These are phyloP conservation scores for Lepidurus apus DNA, from an alignment of 1,140 invertebrate genomes.

Conservation along the genomic window DNA sequence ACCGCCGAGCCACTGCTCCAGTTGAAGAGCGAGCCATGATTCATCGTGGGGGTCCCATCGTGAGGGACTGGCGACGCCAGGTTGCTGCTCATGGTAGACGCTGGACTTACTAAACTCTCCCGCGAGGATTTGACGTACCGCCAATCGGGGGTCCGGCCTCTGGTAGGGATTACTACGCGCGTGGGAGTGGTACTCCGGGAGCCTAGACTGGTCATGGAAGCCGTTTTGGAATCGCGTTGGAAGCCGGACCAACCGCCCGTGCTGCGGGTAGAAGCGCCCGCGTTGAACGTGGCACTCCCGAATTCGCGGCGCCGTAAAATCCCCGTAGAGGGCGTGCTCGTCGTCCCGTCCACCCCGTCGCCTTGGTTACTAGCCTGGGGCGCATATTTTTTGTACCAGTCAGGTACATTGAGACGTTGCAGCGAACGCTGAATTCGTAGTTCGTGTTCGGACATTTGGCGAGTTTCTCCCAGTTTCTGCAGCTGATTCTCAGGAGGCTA, in stretches of 20 bases:
- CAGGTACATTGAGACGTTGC: conserved; percentile 85
- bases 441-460: conserved; percentile 82
- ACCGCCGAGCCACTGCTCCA: conserved; percentile 39
- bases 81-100: conserved; percentile 25
- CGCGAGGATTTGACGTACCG: conserved; percentile 33
- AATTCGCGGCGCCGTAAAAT: conserved; percentile 28
- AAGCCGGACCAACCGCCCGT: conserved; percentile 38
- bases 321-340: conserved; percentile 44
- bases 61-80: conserved; percentile 34
- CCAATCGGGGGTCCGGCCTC: conserved; percentile 34
- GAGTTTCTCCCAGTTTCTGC: conserved; percentile 64
- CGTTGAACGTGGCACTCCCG: conserved; percentile 29
- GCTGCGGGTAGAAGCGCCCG: neutral
- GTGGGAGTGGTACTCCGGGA: conserved; percentile 36
- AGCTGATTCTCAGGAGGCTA: conserved; percentile 89
- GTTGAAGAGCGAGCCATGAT: conserved; percentile 35
- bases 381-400: conserved; percentile 78
- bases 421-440: conserved; percentile 83
- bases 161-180: conserved; percentile 38
- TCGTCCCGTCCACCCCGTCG: conserved; percentile 41
- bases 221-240: conserved; percentile 36
- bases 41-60: conserved; percentile 33
- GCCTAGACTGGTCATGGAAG: conserved; percentile 37
- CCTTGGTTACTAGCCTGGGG: conserved; percentile 31
- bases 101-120: conserved; percentile 32